Evolutionary conservation across 2,797 vertebrate species (phyloP).

Genomic region (Anas flavirostris): DNA sequence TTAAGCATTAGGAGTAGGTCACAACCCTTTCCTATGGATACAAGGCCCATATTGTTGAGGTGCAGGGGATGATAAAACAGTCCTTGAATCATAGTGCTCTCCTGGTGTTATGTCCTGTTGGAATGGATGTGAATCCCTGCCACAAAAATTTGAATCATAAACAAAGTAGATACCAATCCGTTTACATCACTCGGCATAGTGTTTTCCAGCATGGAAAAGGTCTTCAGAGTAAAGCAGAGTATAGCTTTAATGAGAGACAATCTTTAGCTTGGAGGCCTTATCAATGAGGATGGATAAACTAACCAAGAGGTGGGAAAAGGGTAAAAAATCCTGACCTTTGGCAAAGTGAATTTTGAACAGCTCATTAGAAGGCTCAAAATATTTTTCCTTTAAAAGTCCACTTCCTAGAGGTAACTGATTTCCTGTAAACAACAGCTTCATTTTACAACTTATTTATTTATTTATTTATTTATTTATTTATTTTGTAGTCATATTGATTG

Average conservation of each 20-base stretch:
- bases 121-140: neutral
- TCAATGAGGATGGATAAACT: neutral
- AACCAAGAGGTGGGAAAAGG: neutral
- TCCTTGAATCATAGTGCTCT: neutral
- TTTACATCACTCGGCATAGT: neutral
- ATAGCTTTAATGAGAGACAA: neutral
- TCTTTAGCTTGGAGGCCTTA: neutral
- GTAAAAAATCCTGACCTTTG: neutral
- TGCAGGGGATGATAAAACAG: rapidly evolving
- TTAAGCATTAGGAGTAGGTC: neutral
- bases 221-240: neutral
- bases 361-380: neutral
- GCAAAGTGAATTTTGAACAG: neutral
- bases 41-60: neutral
- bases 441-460: neutral
- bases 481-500: neutral
- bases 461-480: no score
- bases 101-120: neutral
- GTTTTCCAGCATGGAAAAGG: neutral
- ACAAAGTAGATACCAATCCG: neutral
- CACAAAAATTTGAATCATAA: neutral
- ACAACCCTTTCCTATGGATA: neutral
- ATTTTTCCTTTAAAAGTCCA: neutral
- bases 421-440: neutral
- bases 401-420: neutral